Evolutionary conservation across 2,888 invertebrate genomes (phyloP).

Genomic region (Tridacna gigas): DNA sequence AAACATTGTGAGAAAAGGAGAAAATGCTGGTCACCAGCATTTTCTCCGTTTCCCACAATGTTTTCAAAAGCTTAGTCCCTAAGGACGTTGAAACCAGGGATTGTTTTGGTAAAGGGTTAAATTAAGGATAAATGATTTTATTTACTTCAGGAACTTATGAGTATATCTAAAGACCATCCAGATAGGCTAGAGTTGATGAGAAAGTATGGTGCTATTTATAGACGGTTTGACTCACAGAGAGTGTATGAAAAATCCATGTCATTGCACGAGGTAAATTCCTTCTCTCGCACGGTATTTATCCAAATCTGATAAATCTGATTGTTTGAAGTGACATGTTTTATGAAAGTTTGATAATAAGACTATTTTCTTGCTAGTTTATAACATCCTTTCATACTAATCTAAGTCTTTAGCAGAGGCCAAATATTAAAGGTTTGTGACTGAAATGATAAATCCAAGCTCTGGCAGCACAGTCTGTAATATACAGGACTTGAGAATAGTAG

Average conservation of each 20-base stretch:
- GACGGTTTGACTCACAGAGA: constrained; percentile 98
- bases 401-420: too few species aligned
- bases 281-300: neutral
- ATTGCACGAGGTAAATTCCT: constrained; percentile 92
- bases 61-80: neutral
- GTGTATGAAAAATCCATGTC: constrained; percentile 98
- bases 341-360: too few species aligned
- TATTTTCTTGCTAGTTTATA: too few species aligned
- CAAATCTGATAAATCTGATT: neutral
- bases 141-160: constrained; percentile 90
- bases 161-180: constrained; percentile 95
- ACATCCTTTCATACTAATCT: too few species aligned
- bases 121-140: too few species aligned
- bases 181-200: constrained; percentile 91
- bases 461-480: too few species aligned
- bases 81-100: neutral
- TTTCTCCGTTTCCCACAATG: neutral
- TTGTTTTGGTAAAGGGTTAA: neutral
- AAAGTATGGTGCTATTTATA: constrained; percentile 98
- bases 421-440: too few species aligned
- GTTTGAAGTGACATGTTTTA: too few species aligned
- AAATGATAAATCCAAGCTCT: too few species aligned
- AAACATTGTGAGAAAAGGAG: neutral
- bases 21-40: neutral
- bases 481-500: too few species aligned